Evolutionary conservation across 2,797 vertebrate genomes (phyloP), one percentile per base, ranked within the genome.

Genomic region (Bucorvus abyssinicus): DNA sequence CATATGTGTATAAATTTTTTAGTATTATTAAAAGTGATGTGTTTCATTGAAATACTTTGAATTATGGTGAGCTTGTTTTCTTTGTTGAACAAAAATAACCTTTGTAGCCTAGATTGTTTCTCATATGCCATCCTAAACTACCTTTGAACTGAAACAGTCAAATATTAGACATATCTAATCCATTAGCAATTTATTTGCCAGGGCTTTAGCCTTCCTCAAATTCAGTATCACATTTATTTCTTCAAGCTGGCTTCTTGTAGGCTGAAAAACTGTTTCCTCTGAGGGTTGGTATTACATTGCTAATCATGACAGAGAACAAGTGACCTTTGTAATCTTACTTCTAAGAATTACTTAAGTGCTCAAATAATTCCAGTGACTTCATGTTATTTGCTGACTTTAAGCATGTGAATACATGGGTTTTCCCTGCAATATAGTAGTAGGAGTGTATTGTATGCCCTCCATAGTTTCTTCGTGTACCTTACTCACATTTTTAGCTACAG

Each of bases 301-400:
- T 94, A 77, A 91, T 64, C 74, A 24, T 34, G 69, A 71, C 68
- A 70, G 84, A 89, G 84, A 86, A 71, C 63, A 81, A 94, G 77
- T 89, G 84, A 90, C 94, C 77, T 96, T 92, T 95, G 67, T 89
- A 87, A 82, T 94, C 67, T 87, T 75, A 26, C 40, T 84, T 24
- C 80, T 84, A 75, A 84, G 77, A 93, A 84, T 47, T 73, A 19
- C 57, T 30, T 84, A 89, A 90, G n/a, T 71, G 84, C 47, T 89
- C 65, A 84, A 36, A 86, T 75, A 92, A 90, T 94, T 94, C 76
- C 80, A 84, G 13, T 75, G 77, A 36, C 42, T 89, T 90, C 36
- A 21, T 77, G 53, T 92, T 86, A 75, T 93, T 92, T 95, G 71
- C 84, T 61, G 53, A 69, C 50, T 84, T 78, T 11, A 69, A 67